These are phyloP conservation scores for Drosophila kurseongensis DNA, from an alignment of 1,140 invertebrate species.

Conservation along the genomic window DNA sequence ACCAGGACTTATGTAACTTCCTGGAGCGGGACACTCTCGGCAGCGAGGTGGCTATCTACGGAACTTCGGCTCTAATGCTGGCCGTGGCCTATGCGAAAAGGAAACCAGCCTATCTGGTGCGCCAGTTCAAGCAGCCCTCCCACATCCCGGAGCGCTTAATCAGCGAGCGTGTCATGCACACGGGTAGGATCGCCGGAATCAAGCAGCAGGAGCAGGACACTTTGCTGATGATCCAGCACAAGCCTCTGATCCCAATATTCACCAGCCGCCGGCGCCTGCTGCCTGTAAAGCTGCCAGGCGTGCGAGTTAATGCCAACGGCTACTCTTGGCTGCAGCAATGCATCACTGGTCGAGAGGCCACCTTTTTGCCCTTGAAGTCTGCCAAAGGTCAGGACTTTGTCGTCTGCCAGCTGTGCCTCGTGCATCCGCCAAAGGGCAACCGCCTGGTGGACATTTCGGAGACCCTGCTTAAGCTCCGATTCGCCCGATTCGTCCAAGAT, in stretches of 20 bases:
- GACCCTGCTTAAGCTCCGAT: constrained; percentile 71
- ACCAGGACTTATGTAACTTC: constrained; percentile 78
- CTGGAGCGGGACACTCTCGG: constrained; percentile 77
- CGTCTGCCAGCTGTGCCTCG: constrained; percentile 75
- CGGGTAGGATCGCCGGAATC: constrained; percentile 66
- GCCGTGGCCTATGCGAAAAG: constrained; percentile 74
- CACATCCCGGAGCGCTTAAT: constrained; percentile 80
- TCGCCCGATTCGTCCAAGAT: constrained; percentile 69
- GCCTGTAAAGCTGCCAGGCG: constrained; percentile 73
- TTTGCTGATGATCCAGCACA: constrained; percentile 70
- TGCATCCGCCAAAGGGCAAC: constrained; percentile 77
- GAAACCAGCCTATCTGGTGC: constrained; percentile 78
- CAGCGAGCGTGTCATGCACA: constrained; percentile 78
- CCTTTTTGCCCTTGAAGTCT: constrained; percentile 70
- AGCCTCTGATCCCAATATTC: constrained; percentile 70
- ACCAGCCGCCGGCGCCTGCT: constrained; percentile 65
- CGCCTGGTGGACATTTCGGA: constrained; percentile 72
- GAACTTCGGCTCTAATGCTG: constrained; percentile 70
- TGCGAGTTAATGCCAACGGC: constrained; percentile 73
- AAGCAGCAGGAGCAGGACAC: constrained; percentile 75
- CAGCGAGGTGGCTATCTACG: constrained; percentile 70
- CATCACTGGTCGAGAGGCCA: constrained; percentile 72
- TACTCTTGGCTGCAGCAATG: constrained; percentile 78
- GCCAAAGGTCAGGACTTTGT: constrained; percentile 59
- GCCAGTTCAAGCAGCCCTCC: constrained; percentile 79